These are phyloP conservation scores for Manis crassicaudata DNA, from an alignment of 2,797 vertebrate genomes.

Conservation along the genomic window DNA sequence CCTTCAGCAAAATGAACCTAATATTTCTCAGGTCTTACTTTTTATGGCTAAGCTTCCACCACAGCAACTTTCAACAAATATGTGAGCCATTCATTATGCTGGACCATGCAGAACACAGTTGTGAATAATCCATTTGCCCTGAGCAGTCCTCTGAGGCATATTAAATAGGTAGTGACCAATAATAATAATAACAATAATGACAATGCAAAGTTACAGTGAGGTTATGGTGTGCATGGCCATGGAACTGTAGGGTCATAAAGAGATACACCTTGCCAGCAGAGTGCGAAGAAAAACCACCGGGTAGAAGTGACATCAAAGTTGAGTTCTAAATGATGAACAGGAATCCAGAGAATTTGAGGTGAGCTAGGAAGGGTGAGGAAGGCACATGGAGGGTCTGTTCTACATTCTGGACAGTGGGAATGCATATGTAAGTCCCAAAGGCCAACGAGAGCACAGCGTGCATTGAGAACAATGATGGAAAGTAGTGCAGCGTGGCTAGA, in stretches of 20 bases:
- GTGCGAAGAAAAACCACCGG: background rate
- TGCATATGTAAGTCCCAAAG: background rate
- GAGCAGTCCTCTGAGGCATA: background rate
- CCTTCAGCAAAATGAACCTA: background rate
- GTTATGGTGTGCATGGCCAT: background rate
- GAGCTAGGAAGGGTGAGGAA: background rate
- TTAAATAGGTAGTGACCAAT: background rate
- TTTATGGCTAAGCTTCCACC: background rate
- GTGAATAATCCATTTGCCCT: background rate
- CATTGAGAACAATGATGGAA: background rate
- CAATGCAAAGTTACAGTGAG: background rate
- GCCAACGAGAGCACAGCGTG: background rate
- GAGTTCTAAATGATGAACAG: background rate
- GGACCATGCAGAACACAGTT: background rate
- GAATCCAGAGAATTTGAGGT: background rate
- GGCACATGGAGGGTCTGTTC: background rate
- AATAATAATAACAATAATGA: background rate
- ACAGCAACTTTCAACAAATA: background rate
- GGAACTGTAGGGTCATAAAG: background rate
- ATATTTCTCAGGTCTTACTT: background rate
- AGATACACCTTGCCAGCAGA: too few relatives aligned
- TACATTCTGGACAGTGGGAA: background rate
- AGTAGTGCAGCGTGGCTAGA: background rate
- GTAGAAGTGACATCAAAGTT: background rate
- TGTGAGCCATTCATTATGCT: background rate